A percentile compares a stretch with the other conserved stretches of the same genome.
Conservation (phyloP, 2,113 vertebrate species). For the Erythrocercus mccallii region DNA sequence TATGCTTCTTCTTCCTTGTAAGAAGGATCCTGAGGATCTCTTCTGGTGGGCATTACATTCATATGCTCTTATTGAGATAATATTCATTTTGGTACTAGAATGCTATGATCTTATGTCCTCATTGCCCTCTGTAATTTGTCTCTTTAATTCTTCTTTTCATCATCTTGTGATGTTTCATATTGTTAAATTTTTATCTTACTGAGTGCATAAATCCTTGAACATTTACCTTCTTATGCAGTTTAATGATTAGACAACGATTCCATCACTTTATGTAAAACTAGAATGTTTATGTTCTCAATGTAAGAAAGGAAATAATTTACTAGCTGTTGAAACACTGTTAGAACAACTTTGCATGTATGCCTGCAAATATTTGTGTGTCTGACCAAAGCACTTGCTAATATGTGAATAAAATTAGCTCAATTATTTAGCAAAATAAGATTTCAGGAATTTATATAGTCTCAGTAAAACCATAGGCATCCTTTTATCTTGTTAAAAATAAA, state of each 20-base stretch:
- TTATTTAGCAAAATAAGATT: background rate
- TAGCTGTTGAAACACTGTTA: background rate
- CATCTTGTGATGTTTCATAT: background rate
- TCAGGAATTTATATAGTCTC: background rate
- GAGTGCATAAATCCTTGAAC: background rate
- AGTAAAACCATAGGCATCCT: background rate
- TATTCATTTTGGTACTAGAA: background rate
- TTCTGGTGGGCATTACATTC: background rate
- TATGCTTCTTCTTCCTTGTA: background rate
- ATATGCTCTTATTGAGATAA: background rate
- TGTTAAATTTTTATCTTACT: background rate
- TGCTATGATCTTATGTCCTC: background rate
- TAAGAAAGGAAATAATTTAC: background rate
- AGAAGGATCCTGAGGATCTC: background rate
- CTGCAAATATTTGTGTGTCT: background rate
- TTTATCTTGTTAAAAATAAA: background rate
- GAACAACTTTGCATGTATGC: background rate
- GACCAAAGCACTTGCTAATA: background rate
- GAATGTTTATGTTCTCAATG: background rate
- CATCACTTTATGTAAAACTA: background rate
- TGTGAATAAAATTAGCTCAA: background rate
- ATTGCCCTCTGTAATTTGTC: background rate
- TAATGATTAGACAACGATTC: background rate
- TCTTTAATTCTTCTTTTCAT: background rate
- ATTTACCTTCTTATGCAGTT: background rate